phyloP scores from a whole-genome alignment of 2,797 vertebrate genomes.

The Gobio occitaniae region DNA sequence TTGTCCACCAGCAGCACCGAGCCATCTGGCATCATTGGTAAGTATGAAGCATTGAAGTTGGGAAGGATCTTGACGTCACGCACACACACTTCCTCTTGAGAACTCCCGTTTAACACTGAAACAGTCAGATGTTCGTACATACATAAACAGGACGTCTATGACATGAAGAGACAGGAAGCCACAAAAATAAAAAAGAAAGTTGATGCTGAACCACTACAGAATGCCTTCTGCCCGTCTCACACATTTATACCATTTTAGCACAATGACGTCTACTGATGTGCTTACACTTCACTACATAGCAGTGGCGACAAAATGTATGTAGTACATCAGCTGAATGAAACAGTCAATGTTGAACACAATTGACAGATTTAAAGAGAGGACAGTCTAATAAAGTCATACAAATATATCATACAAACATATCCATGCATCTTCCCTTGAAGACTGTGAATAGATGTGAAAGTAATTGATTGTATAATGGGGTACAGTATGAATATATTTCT shows the following conservation, averaged over 20 bases:
- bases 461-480: no score
- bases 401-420: background rate
- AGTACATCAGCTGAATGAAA: background rate
- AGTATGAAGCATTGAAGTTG: slow-evolving; percentile 93
- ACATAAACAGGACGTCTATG: slow-evolving; percentile 34
- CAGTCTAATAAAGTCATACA: background rate
- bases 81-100: slow-evolving; percentile 90
- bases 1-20: slow-evolving; percentile 94
- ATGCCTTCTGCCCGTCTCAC: no score
- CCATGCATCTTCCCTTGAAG: background rate
- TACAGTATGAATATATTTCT: background rate
- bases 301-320: background rate
- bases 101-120: slow-evolving; percentile 88
- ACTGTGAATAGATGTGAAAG: background rate
- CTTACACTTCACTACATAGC: background rate
- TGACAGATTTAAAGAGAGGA: background rate
- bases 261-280: background rate
- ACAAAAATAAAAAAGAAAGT: background rate
- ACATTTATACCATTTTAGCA: background rate
- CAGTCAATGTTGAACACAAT: background rate
- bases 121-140: background rate
- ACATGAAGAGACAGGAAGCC: slow-evolving; percentile 15
- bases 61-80: slow-evolving; percentile 87
- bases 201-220: background rate
- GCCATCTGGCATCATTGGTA: slow-evolving; percentile 95